phyloP scores from a whole-genome alignment of 2,113 vertebrate genomes.

The Coracopsis vasa region DNA sequence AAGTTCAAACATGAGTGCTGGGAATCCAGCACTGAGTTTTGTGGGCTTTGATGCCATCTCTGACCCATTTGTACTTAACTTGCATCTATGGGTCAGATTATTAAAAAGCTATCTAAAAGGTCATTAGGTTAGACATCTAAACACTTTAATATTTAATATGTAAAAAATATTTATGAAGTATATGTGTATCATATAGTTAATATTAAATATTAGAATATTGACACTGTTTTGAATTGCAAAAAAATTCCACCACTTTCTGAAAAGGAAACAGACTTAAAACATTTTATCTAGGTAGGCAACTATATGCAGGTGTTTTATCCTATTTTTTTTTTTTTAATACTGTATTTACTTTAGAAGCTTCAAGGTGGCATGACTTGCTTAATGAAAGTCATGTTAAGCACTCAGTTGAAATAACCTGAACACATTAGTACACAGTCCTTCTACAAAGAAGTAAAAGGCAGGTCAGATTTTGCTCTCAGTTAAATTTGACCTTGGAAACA shows the following conservation, averaged over 20 bases:
- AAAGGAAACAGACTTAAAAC: neutral
- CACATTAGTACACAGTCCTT: neutral
- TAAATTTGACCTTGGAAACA: neutral
- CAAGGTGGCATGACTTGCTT: neutral
- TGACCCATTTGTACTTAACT: neutral
- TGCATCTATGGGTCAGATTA: neutral
- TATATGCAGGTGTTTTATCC: neutral
- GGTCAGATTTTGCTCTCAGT: neutral
- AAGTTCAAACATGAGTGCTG: neutral
- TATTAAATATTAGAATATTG: neutral
- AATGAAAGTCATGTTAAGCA: neutral
- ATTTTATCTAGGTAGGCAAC: neutral
- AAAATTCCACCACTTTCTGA: neutral
- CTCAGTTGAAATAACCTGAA: neutral
- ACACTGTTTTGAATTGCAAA: neutral
- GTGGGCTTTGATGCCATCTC: neutral
- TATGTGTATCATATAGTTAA: neutral
- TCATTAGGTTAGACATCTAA: neutral
- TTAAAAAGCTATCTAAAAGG: neutral
- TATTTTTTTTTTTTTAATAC: neutral
- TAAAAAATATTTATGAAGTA: neutral
- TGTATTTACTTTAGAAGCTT: neutral
- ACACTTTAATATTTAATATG: neutral
- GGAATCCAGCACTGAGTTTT: neutral
- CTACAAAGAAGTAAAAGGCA: neutral